Evolutionary conservation across 2,797 vertebrate species (phyloP), one percentile per base, ranked within the genome.

Genomic region (Aeoliscus strigatus): DNA sequence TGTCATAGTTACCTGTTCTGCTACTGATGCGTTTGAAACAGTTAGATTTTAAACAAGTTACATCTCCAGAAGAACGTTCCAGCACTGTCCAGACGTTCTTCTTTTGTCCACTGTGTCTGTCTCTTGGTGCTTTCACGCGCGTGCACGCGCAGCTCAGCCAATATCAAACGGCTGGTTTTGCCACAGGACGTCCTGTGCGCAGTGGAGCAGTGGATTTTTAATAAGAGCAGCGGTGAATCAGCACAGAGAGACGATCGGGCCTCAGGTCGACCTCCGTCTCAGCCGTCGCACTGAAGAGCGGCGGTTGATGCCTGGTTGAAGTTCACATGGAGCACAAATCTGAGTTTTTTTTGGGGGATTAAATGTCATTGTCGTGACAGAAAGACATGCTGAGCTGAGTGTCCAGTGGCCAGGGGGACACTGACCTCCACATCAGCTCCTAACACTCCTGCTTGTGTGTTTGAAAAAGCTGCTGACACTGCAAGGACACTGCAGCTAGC

Each of bases 161-260:
- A 41, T 35, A 44, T 58, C 23, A 27, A 26, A 42, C 62, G 35
- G 16, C 29, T 43, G 62, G 63, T 79, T 65, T 26, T 50, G 50
- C 67, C 66, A 46, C 24, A 23, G 60, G 77, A 34, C 43, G 46
- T 58, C 60, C 66, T 78, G 60, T 73, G 75, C 66, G 69, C 64
- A 52, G 26, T 60, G 64, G 72, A 73, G 51, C 70, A 30, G 61
- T 30, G 36, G 51, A 50, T 70, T 73, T 78, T 79, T 65, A 80
- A 80, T 83, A 82, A 77, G 66, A 16, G 8, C 55, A 35, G 42
- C 34, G 32, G 64, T 73, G 73, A 64, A 78, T 75, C 72, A 80
- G 73, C 68, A 27, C 50, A 60, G 37, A 75, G 56, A 45, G 51
- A 62, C 39, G 39, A 10, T n/a, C 52, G 47, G 39, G 51, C 53